phyloP scores from a whole-genome alignment of 2,888 invertebrate species.

The Zygogramma bicolorata region DNA sequence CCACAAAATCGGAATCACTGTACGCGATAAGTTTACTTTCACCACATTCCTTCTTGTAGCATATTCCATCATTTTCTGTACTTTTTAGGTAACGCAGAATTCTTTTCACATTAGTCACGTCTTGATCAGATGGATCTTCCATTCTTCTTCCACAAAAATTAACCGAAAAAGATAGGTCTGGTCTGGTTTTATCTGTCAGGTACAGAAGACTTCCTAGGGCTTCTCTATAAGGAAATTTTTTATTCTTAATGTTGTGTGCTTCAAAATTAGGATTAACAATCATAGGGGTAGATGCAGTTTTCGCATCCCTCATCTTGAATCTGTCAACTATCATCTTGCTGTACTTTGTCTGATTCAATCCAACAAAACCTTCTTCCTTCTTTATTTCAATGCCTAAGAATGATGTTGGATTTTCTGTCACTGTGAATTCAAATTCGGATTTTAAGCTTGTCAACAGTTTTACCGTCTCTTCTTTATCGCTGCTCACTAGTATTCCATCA shows the following conservation, averaged over 20 bases:
- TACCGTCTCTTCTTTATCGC: too few relatives aligned
- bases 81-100: not conserved
- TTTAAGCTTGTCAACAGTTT: too few relatives aligned
- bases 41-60: not conserved
- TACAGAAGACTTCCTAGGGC: constrained; percentile 46
- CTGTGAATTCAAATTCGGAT: too few relatives aligned
- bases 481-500: too few relatives aligned
- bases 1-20: constrained; percentile 44
- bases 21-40: constrained; percentile 29
- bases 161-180: too few relatives aligned
- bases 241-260: too few relatives aligned
- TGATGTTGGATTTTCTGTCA: too few relatives aligned
- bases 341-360: not conserved
- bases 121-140: not conserved
- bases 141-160: not conserved
- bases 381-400: not conserved
- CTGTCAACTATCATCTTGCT: not conserved
- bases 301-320: not conserved
- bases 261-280: too few relatives aligned
- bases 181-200: constrained; percentile 38
- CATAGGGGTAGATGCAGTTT: not conserved
- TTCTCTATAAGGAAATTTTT: constrained; percentile 6
- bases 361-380: not conserved
- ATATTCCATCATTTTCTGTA: too few relatives aligned
- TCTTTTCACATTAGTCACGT: not conserved